Conservation (phyloP, 1,140 invertebrate genomes). For the Penaeus chinensis region DNA sequence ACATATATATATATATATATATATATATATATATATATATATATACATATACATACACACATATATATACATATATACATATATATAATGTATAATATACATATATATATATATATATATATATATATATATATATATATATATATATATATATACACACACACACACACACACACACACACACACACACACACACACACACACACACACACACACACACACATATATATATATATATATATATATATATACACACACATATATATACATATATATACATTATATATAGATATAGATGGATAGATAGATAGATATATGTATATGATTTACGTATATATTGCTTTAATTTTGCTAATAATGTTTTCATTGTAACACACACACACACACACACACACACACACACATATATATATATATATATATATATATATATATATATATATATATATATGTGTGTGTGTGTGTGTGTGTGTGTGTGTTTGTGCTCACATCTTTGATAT, state of each 20-base stretch:
- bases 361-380: neutral
- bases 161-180: neutral
- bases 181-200: neutral
- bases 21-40: neutral
- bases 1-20: conserved; percentile 16
- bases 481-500: too few relatives aligned
- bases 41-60: neutral
- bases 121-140: neutral
- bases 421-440: too few relatives aligned
- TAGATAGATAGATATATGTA: too few relatives aligned
- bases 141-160: neutral
- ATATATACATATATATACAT: too few relatives aligned
- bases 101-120: conserved; percentile 24
- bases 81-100: conserved; percentile 4
- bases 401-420: neutral
- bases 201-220: too few relatives aligned
- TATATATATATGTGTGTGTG: too few relatives aligned
- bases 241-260: too few relatives aligned
- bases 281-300: conserved; percentile 6
- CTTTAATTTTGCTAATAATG: neutral
- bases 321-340: neutral
- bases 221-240: too few relatives aligned
- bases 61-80: neutral
- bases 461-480: too few relatives aligned
- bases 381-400: neutral